These are phyloP conservation scores for Rhea americana DNA, from an alignment of 2,113 vertebrate species.

Conservation along the genomic window DNA sequence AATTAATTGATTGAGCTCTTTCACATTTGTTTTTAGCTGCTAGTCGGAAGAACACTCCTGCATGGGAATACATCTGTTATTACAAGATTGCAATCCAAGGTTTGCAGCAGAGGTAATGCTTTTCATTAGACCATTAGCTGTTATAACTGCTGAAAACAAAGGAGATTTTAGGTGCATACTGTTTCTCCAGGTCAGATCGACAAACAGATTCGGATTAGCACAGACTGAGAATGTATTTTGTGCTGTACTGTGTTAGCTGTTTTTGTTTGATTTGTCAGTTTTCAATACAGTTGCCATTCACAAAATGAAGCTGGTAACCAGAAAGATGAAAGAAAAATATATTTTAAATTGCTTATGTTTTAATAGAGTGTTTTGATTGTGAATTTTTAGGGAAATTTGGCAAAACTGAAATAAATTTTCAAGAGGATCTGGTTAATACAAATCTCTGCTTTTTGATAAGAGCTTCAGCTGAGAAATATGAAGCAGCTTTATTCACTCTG, in stretches of 20 bases:
- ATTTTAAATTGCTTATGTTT: not conserved
- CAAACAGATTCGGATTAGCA: not conserved
- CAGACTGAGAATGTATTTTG: not conserved
- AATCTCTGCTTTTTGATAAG: not conserved
- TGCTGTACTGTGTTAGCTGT: not conserved
- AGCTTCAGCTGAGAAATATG: not conserved
- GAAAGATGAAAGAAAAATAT: not conserved
- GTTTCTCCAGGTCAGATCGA: not conserved
- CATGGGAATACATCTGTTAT: not conserved
- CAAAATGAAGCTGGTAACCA: not conserved
- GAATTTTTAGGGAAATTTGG: not conserved
- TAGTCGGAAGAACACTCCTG: not conserved
- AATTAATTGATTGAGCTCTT: not conserved
- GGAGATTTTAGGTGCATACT: not conserved
- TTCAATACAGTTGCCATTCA: not conserved
- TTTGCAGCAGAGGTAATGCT: not conserved
- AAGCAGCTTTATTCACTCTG: not conserved
- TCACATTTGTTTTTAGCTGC: not conserved
- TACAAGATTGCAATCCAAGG: not conserved
- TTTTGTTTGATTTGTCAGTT: not conserved
- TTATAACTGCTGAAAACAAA: not conserved
- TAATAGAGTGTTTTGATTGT: not conserved
- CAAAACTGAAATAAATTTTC: not conserved
- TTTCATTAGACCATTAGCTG: not conserved
- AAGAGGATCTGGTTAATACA: not conserved